Conservation (phyloP, 1,140 invertebrate species). For the Nebria ingens region DNA sequence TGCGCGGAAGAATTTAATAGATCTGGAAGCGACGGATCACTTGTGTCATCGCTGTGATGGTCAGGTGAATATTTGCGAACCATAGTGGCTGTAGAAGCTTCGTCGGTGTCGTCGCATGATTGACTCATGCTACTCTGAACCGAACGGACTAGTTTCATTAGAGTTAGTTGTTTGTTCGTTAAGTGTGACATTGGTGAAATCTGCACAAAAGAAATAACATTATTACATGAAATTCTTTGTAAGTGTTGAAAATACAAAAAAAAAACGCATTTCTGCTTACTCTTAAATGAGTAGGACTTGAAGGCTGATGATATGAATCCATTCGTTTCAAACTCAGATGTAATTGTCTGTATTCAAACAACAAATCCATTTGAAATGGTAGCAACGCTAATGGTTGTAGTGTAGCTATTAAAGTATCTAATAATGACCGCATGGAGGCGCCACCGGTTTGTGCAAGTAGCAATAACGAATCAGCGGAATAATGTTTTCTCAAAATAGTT, state of each 20-base stretch:
- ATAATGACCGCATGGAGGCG: slow-evolving; percentile 47
- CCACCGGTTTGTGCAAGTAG: slow-evolving; percentile 56
- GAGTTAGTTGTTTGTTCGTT: slow-evolving; percentile 44
- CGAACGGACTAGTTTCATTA: slow-evolving; percentile 43
- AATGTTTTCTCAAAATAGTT: slow-evolving; percentile 71
- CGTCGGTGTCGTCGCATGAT: slow-evolving; percentile 39
- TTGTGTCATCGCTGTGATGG: slow-evolving; percentile 34
- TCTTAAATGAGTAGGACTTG: slow-evolving; percentile 29
- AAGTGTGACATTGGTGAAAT: slow-evolving; percentile 22
- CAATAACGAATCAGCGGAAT: slow-evolving; percentile 57
- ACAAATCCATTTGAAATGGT: slow-evolving; percentile 68
- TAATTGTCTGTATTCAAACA: slow-evolving; percentile 67
- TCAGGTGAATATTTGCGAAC: slow-evolving; percentile 25
- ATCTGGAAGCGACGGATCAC: slow-evolving; percentile 40
- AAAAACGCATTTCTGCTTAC: too few relatives aligned
- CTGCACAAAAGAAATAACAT: neutral
- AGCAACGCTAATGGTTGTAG: slow-evolving; percentile 64
- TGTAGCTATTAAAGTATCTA: slow-evolving; percentile 60
- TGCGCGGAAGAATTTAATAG: slow-evolving; percentile 43
- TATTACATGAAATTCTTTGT: neutral
- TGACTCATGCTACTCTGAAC: slow-evolving; percentile 38
- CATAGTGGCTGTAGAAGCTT: slow-evolving; percentile 26
- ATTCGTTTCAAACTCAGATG: slow-evolving; percentile 64
- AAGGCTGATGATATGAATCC: slow-evolving; percentile 34
- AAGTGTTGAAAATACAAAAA: slow-evolving; percentile 4